Conservation (phyloP, 1,140 invertebrate genomes). For the Scylla paramamosain region DNA sequence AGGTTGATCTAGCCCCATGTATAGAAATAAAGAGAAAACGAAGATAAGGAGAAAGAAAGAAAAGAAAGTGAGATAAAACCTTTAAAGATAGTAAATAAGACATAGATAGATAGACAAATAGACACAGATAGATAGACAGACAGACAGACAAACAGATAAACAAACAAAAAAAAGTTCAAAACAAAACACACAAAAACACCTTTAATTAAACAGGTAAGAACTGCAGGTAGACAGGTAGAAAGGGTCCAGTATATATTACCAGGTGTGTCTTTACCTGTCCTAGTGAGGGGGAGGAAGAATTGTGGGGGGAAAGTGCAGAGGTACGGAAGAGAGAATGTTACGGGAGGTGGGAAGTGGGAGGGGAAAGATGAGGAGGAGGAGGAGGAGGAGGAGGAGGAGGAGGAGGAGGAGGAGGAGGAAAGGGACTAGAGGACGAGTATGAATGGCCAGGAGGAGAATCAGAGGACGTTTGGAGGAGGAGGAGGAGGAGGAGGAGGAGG, state of each 20-base stretch:
- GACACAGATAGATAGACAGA: not conserved
- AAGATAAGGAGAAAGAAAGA: no score
- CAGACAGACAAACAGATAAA: not conserved
- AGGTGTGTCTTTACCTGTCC: not conserved
- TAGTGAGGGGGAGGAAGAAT: not conserved
- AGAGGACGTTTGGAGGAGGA: not conserved
- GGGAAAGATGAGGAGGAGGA: not conserved
- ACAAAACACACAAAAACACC: not conserved
- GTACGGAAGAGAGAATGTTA: no score
- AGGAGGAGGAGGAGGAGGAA: not conserved
- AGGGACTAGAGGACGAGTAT: not conserved
- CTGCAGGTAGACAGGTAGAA: not conserved
- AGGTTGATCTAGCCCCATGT: no score
- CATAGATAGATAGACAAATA: no score
- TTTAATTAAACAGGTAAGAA: not conserved
- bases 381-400: not conserved
- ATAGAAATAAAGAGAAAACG: no score
- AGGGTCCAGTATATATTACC: not conserved
- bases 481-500: not conserved
- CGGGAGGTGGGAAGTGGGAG: not conserved
- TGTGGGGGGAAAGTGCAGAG: not conserved
- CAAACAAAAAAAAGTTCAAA: no score
- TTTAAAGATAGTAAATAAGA: no score
- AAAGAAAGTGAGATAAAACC: no score
- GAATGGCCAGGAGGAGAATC: not conserved